These are phyloP conservation scores for Pseudoatta argentina DNA, from an alignment of 1,140 invertebrate genomes.

Conservation along the genomic window DNA sequence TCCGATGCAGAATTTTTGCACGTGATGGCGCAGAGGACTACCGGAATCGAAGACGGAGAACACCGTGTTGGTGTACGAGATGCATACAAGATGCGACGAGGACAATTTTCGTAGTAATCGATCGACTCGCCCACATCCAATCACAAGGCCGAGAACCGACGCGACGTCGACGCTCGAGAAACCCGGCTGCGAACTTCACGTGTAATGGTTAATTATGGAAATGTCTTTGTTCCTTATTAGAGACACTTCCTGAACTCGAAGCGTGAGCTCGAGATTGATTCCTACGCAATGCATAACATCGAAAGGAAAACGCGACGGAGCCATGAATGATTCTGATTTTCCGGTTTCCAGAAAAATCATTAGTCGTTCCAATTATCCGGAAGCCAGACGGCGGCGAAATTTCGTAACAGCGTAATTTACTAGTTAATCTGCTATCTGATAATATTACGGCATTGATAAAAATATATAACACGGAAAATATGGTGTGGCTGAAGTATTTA, in stretches of 20 bases:
- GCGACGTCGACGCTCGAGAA: slow-evolving; percentile 42
- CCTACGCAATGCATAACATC: slow-evolving; percentile 35
- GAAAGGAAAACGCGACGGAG: slow-evolving; percentile 16
- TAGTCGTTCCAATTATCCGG: slow-evolving; percentile 26
- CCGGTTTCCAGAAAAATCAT: slow-evolving; percentile 13
- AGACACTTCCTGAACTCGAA: slow-evolving; percentile 64
- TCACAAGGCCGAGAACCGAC: background rate
- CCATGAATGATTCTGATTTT: slow-evolving; percentile 7
- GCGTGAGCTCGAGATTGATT: slow-evolving; percentile 42
- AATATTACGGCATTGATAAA: background rate
- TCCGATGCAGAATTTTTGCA: slow-evolving; percentile 25
- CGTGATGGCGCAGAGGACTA: background rate
- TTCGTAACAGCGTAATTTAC: background rate
- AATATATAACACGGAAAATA: background rate
- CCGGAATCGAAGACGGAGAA: background rate
- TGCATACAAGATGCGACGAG: slow-evolving; percentile 28
- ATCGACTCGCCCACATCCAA: slow-evolving; percentile 58
- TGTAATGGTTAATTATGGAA: slow-evolving; percentile 74
- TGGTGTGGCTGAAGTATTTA: too few species aligned
- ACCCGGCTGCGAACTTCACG: slow-evolving; percentile 12
- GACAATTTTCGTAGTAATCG: slow-evolving; percentile 70
- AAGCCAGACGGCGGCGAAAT: background rate
- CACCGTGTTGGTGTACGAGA: background rate
- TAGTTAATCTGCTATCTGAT: background rate
- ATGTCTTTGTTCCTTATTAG: slow-evolving; percentile 77